These are phyloP conservation scores for Sycophila texana DNA, from an alignment of 2,888 invertebrate genomes.

Conservation along the genomic window DNA sequence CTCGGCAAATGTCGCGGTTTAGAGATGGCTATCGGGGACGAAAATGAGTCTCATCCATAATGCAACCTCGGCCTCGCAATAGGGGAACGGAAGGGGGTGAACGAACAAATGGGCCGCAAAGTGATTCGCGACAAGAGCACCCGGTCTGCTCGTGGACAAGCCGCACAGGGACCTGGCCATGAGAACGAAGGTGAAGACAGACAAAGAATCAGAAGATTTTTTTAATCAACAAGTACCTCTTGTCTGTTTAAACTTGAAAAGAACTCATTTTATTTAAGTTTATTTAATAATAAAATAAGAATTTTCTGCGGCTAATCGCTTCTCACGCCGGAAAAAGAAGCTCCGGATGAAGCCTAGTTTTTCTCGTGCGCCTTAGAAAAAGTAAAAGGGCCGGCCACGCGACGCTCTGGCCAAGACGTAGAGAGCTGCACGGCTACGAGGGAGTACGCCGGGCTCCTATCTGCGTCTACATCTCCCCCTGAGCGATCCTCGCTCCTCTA, in stretches of 20 bases:
- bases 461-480: constrained; percentile 17
- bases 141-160: not conserved
- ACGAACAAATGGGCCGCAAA: constrained; percentile 51
- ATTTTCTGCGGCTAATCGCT: too few species aligned
- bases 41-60: constrained; percentile 55
- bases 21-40: constrained; percentile 37
- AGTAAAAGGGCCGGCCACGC: constrained; percentile 20
- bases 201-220: constrained; percentile 40
- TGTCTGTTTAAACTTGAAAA: not conserved
- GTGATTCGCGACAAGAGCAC: constrained; percentile 48
- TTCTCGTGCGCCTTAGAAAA: too few species aligned
- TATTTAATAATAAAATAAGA: too few species aligned
- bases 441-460: constrained; percentile 27
- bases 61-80: constrained; percentile 37
- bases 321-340: too few species aligned
- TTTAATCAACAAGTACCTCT: constrained; percentile 27
- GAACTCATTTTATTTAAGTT: too few species aligned
- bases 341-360: too few species aligned
- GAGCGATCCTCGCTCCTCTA: constrained; percentile 44
- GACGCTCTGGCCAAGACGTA: constrained; percentile 6
- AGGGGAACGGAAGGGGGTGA: constrained; percentile 6
- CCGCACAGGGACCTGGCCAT: not conserved
- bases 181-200: constrained; percentile 21
- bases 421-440: constrained; percentile 28
- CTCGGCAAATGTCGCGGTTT: constrained; percentile 38